These are phyloP conservation scores for Lathamus discolor DNA, from an alignment of 2,113 vertebrate species.

Conservation along the genomic window DNA sequence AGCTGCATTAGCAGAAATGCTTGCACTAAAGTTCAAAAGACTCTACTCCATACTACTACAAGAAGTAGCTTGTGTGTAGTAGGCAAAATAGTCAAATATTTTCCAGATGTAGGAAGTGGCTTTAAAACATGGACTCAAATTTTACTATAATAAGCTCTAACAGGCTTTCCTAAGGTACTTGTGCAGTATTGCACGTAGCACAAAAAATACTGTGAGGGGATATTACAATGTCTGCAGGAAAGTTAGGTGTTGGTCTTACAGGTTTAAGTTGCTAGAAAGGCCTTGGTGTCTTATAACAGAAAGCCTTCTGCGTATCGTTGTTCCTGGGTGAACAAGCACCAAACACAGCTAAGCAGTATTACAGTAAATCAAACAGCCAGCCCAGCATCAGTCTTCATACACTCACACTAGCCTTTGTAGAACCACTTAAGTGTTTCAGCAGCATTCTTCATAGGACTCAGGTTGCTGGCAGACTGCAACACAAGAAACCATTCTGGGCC, in stretches of 20 bases:
- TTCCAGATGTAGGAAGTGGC: not conserved
- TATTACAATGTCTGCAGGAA: not conserved
- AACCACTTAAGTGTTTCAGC: not conserved
- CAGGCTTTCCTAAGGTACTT: not conserved
- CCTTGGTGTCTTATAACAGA: not conserved
- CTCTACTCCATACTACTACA: not conserved
- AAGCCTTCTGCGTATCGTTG: not conserved
- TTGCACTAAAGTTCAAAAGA: not conserved
- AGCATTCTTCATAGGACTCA: fast-evolving
- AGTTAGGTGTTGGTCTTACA: not conserved
- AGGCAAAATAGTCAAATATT: not conserved
- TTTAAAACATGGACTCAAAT: not conserved
- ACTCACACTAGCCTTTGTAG: not conserved
- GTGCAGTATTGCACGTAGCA: not conserved
- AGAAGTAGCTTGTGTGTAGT: not conserved
- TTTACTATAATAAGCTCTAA: not conserved
- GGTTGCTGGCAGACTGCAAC: not conserved
- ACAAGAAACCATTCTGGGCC: not conserved
- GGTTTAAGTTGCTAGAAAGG: not conserved
- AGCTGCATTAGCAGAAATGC: not conserved
- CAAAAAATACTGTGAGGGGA: not conserved
- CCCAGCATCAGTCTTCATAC: not conserved
- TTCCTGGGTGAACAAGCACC: not conserved
- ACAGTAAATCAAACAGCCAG: not conserved
- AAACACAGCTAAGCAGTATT: not conserved